Percentiles rank a stretch among this genome's conserved stretches.
Evolutionary conservation across 2,888 invertebrate species (phyloP).

Genomic region (Yponomeuta malinellus): DNA sequence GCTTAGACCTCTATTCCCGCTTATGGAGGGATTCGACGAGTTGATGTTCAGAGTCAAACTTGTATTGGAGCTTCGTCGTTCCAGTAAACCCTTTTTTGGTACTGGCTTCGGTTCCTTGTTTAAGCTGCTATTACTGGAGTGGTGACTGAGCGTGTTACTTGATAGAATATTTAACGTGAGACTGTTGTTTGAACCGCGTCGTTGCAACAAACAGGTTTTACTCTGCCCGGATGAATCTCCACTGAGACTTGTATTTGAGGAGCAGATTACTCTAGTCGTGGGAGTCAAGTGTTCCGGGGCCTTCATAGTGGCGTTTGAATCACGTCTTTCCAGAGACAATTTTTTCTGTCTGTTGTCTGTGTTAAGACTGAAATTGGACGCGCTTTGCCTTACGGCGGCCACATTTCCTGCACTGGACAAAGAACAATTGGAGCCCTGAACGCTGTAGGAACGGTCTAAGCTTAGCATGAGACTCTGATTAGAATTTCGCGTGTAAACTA

Average conservation of each 20-base stretch:
- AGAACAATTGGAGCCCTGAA: constrained; percentile 74
- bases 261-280: constrained; percentile 61
- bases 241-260: constrained; percentile 63
- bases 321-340: constrained; percentile 86
- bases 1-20: constrained; percentile 62
- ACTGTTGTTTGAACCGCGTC: constrained; percentile 91
- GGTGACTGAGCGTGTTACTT: constrained; percentile 65
- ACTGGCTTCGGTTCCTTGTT: constrained; percentile 58
- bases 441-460: constrained; percentile 52
- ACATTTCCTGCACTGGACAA: constrained; percentile 62
- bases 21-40: constrained; percentile 61
- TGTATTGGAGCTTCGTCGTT: constrained; percentile 92
- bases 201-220: constrained; percentile 82
- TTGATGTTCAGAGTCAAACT: constrained; percentile 87
- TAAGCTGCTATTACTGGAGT: constrained; percentile 75
- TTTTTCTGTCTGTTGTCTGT: constrained; percentile 70
- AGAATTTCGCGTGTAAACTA: constrained; percentile 75
- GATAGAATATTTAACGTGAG: constrained; percentile 84
- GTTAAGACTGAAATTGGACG: constrained; percentile 65
- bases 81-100: constrained; percentile 82
- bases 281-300: constrained; percentile 68
- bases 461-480: constrained; percentile 78
- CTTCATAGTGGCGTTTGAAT: constrained; percentile 90
- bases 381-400: constrained; percentile 58
- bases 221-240: constrained; percentile 37